These are phyloP conservation scores for Pogonognathellus flavescens DNA, from an alignment of 1,140 invertebrate genomes.

Conservation along the genomic window DNA sequence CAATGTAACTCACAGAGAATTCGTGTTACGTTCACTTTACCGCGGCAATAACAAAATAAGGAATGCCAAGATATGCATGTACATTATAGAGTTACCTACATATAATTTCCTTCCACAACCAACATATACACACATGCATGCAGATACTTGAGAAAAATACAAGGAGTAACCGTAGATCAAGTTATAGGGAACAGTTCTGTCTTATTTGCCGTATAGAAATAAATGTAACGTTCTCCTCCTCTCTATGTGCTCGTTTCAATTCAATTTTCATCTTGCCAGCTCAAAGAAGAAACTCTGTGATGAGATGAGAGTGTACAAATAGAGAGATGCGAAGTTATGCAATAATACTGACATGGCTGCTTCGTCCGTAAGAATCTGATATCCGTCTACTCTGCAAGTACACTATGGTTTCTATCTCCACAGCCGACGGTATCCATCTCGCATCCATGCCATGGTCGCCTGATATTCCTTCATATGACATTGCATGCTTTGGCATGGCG, in stretches of 20 bases:
- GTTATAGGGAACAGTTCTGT: neutral
- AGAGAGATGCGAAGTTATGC: conserved; percentile 40
- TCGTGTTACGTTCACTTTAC: no score
- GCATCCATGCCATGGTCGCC: no score
- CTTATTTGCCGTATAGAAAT: conserved; percentile 1
- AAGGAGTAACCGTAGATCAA: neutral
- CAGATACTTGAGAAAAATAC: neutral
- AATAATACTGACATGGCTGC: conserved; percentile 40
- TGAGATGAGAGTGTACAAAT: conserved; percentile 42
- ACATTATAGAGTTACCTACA: no score
- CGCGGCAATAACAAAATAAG: no score
- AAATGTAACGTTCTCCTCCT: conserved; percentile 31
- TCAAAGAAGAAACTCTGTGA: conserved; percentile 31
- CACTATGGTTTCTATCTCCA: neutral
- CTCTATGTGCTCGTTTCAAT: conserved; percentile 41
- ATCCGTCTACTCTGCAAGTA: neutral
- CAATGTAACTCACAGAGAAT: no score
- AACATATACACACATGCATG: neutral
- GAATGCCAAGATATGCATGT: no score
- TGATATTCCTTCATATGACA: neutral
- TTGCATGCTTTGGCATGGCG: neutral
- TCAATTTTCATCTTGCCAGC: conserved; percentile 44
- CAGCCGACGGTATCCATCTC: no score
- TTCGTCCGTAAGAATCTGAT: conserved; percentile 19
- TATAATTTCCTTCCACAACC: neutral